Evolutionary conservation across 2,113 vertebrate genomes (phyloP).

Genomic region (Excalfactoria chinensis): DNA sequence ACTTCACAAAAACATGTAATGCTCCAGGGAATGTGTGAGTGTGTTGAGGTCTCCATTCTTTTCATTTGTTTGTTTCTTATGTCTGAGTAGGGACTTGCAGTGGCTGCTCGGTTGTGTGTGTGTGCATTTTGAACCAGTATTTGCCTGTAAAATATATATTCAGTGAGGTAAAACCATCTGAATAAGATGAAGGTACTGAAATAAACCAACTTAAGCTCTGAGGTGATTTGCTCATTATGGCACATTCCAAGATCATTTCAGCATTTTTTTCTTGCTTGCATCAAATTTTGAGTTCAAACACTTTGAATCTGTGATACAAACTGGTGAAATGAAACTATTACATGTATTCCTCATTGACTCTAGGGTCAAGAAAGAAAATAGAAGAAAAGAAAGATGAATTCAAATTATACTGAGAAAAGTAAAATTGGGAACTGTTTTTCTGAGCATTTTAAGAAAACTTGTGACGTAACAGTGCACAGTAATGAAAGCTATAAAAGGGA

Average conservation of each 20-base stretch:
- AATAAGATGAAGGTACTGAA: neutral
- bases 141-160: neutral
- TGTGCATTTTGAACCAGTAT: neutral
- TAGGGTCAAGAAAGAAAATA: neutral
- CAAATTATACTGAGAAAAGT: neutral
- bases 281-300: neutral
- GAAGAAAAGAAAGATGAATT: neutral
- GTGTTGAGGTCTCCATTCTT: neutral
- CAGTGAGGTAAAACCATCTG: slow-evolving; percentile 17
- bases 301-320: neutral
- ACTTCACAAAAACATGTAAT: neutral
- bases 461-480: neutral
- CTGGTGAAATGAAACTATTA: neutral
- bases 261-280: neutral
- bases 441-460: neutral
- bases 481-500: neutral
- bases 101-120: neutral
- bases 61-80: slow-evolving; percentile 4
- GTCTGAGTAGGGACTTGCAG: neutral
- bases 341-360: neutral
- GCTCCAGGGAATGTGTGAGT: slow-evolving; percentile 15
- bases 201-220: neutral
- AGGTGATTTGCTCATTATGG: neutral
- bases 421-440: neutral
- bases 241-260: slow-evolving; percentile 1